A percentile compares a stretch with the other conserved stretches of the same genome.
phyloP scores from a whole-genome alignment of 2,113 vertebrate species.

The Cottus gobio region DNA sequence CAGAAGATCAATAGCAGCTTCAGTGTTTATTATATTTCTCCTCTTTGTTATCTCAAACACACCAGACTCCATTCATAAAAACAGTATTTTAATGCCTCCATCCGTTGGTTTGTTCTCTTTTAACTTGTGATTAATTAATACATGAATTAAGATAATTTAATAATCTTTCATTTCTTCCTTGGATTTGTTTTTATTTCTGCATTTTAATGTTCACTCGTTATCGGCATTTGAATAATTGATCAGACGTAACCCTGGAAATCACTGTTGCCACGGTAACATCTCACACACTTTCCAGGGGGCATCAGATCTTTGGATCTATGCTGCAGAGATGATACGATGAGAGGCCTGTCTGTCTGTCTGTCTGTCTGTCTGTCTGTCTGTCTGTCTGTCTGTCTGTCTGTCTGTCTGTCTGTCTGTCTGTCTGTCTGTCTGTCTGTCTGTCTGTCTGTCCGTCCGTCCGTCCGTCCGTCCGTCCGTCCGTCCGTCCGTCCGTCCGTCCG shows the following conservation, averaged over 20 bases:
- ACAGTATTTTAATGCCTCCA: too few relatives aligned
- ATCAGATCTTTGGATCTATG: slow-evolving; percentile 37
- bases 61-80: too few relatives aligned
- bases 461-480: too few relatives aligned
- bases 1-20: too few relatives aligned
- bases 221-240: slow-evolving; percentile 74
- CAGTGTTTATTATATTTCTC: too few relatives aligned
- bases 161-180: not conserved
- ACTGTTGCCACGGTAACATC: slow-evolving; percentile 76
- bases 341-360: slow-evolving; percentile 32
- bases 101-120: too few relatives aligned
- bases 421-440: slow-evolving; percentile 38
- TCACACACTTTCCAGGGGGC: slow-evolving; percentile 64
- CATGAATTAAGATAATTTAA: too few relatives aligned
- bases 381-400: slow-evolving; percentile 22
- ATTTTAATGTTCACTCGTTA: slow-evolving; percentile 26
- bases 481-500: too few relatives aligned
- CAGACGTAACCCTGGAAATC: slow-evolving; percentile 70
- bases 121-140: too few relatives aligned
- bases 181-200: not conserved
- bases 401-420: slow-evolving; percentile 34
- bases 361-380: slow-evolving; percentile 58
- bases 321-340: slow-evolving; percentile 30
- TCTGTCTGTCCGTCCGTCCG: slow-evolving; percentile 47
- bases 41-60: too few relatives aligned